A percentile compares a stretch with the other conserved stretches of the same genome.
Evolutionary conservation across 92 coral and sea anemone species (phyloP).

Genomic region (Palythoa grandiflora): DNA sequence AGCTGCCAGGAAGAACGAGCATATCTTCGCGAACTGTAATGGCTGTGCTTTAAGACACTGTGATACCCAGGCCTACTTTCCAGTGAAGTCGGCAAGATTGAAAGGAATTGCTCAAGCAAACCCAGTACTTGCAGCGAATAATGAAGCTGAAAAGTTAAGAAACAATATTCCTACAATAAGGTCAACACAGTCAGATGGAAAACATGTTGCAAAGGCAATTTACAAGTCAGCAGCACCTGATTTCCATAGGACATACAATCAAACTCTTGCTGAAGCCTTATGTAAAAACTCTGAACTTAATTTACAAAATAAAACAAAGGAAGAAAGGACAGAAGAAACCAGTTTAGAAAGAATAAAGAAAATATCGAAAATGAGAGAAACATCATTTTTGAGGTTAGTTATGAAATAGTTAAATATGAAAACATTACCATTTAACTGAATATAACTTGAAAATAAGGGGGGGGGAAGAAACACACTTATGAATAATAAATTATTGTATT

Average conservation of each 20-base stretch:
- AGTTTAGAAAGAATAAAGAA: constrained; percentile 21
- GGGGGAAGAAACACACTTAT: too few species aligned
- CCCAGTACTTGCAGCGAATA: constrained; percentile 45
- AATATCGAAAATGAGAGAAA: constrained; percentile 16
- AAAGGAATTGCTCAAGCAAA: constrained; percentile 33
- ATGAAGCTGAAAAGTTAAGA: constrained; percentile 15
- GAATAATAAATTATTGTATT: too few species aligned
- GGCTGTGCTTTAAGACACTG: constrained; percentile 29
- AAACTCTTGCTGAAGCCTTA: constrained; percentile 47
- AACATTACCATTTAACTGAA: too few species aligned
- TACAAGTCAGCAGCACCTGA: constrained; percentile 38
- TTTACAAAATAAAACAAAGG: constrained; percentile 44
- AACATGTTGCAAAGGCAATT: constrained; percentile 17
- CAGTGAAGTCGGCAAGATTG: constrained; percentile 15
- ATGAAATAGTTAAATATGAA: too few species aligned
- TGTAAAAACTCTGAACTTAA: constrained; percentile 44
- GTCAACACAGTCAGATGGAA: constrained; percentile 23
- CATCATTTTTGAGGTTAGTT: too few species aligned
- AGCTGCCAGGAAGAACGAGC: constrained; percentile 24
- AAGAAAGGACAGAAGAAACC: constrained; percentile 45
- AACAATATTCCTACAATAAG: neutral
- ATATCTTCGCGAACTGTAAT: too few species aligned
- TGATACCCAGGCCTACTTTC: constrained; percentile 34
- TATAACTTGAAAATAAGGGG: too few species aligned
- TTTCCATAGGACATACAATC: constrained; percentile 39